phyloP scores from a whole-genome alignment of 2,797 vertebrate genomes.

The Sebastes elongatus region DNA sequence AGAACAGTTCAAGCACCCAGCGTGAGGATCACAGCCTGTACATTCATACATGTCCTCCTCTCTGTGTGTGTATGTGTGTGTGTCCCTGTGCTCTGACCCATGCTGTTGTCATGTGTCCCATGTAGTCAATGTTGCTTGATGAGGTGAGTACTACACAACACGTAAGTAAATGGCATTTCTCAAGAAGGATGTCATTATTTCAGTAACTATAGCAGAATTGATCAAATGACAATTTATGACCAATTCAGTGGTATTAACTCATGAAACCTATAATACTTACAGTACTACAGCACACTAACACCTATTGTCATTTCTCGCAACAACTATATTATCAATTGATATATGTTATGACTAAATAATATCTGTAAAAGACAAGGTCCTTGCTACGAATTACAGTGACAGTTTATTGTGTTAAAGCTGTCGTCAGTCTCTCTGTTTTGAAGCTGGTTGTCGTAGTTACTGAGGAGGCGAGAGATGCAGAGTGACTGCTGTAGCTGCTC shows the following conservation, averaged over 20 bases:
- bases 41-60: neutral
- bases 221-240: neutral
- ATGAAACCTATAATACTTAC: neutral
- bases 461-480: too few species aligned
- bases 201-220: neutral
- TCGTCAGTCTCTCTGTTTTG: neutral
- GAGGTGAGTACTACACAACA: slow-evolving; percentile 43
- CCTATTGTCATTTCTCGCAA: neutral
- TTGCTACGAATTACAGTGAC: neutral
- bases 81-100: slow-evolving; percentile 70
- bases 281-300: neutral
- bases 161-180: slow-evolving; percentile 24
- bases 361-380: neutral
- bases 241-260: neutral
- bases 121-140: slow-evolving; percentile 44
- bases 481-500: too few species aligned
- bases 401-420: neutral
- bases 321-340: neutral
- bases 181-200: neutral
- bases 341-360: neutral
- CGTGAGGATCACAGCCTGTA: neutral
- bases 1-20: neutral
- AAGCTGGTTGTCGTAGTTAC: neutral
- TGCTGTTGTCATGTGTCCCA: slow-evolving; percentile 58
- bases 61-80: slow-evolving; percentile 53